A percentile compares a stretch with the other conserved stretches of the same genome.
These are phyloP conservation scores for Pachydiplax longipennis DNA, from an alignment of 2,888 invertebrate species.

Conservation along the genomic window DNA sequence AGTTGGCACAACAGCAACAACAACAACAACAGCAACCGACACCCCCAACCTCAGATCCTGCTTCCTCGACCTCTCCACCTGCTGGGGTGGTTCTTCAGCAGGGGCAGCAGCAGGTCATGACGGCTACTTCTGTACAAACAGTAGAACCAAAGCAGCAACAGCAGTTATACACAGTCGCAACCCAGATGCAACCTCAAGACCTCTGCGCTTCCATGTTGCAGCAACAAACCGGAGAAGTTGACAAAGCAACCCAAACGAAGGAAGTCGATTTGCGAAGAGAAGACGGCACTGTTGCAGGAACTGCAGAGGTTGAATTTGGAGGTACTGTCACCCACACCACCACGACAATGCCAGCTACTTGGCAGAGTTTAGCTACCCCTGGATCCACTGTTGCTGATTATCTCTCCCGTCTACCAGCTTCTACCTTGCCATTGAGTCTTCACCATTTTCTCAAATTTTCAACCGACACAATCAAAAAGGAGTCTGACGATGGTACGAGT, in stretches of 20 bases:
- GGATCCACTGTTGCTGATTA: slow-evolving; percentile 63
- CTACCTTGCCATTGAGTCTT: slow-evolving; percentile 65
- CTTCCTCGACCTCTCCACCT: slow-evolving; percentile 33
- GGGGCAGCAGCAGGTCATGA: slow-evolving; percentile 32
- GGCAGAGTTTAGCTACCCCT: slow-evolving; percentile 63
- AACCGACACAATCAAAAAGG: slow-evolving; percentile 65
- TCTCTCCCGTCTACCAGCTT: slow-evolving; percentile 63
- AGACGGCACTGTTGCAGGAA: slow-evolving; percentile 2
- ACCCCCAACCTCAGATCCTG: slow-evolving; percentile 33
- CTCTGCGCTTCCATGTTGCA: slow-evolving; percentile 46
- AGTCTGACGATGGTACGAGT: slow-evolving; percentile 50
- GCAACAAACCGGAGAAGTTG: slow-evolving; percentile 35
- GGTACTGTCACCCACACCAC: slow-evolving; percentile 50
- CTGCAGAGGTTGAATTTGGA: slow-evolving; percentile 12
- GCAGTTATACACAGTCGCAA: slow-evolving; percentile 50
- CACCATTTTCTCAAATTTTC: slow-evolving; percentile 72
- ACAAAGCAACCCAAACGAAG: slow-evolving; percentile 39
- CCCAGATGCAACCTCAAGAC: slow-evolving; percentile 47
- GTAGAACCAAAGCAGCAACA: slow-evolving; percentile 55
- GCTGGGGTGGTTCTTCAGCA: slow-evolving; percentile 34
- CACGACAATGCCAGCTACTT: slow-evolving; percentile 63
- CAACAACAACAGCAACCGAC: slow-evolving; percentile 55
- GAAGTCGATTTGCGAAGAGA: slow-evolving; percentile 44
- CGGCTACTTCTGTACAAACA: slow-evolving; percentile 33
- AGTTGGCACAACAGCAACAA: slow-evolving; percentile 55